phyloP scores from a whole-genome alignment of 2,888 invertebrate species.

The Bombylius major region DNA sequence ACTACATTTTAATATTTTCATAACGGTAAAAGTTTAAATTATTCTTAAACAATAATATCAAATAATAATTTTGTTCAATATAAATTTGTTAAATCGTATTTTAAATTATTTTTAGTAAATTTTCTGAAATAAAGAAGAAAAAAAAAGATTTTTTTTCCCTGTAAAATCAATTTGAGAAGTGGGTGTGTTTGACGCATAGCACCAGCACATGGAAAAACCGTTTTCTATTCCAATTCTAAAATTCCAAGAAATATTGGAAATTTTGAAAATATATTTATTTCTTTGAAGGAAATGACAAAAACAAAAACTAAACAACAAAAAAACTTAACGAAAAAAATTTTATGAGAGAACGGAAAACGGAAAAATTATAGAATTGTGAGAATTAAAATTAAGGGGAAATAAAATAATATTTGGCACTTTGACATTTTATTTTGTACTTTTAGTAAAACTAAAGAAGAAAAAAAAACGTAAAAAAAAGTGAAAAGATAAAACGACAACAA shows the following conservation, averaged over 20 bases:
- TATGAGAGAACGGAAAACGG: neutral
- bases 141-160: constrained; percentile 10
- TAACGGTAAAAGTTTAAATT: too few relatives aligned
- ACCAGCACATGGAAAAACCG: constrained; percentile 6
- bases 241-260: neutral
- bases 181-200: constrained; percentile 26
- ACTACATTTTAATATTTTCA: too few relatives aligned
- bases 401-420: neutral
- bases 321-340: neutral
- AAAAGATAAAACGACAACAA: too few relatives aligned
- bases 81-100: too few relatives aligned
- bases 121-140: neutral
- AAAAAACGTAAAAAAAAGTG: too few relatives aligned
- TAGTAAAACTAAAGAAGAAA: too few relatives aligned
- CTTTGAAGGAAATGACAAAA: neutral
- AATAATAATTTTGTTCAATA: too few relatives aligned
- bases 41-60: too few relatives aligned
- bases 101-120: too few relatives aligned
- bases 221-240: too few relatives aligned
- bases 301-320: neutral
- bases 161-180: constrained; percentile 18
- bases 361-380: neutral
- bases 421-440: neutral
- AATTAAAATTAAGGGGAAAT: neutral
- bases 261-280: too few relatives aligned